Conservation (phyloP, 2,113 vertebrate species). For the Calypte anna region DNA sequence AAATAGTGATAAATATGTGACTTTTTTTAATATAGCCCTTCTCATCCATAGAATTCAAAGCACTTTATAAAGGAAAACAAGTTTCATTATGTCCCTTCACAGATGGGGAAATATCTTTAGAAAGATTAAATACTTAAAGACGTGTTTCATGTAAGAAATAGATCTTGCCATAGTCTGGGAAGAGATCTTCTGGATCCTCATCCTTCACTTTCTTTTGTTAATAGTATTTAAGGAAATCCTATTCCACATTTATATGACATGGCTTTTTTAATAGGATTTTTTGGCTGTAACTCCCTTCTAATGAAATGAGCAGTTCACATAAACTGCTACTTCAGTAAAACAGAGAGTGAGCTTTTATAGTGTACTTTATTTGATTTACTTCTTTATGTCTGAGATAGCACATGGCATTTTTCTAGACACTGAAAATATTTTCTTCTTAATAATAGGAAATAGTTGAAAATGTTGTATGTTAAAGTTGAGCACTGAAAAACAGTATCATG, state of each 20-base stretch:
- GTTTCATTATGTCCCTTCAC: background rate
- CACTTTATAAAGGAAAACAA: background rate
- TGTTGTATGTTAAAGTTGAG: background rate
- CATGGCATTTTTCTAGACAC: constrained; percentile 9
- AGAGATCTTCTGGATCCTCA: background rate
- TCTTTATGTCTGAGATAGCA: constrained; percentile 13
- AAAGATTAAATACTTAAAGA: background rate
- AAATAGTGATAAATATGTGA: background rate
- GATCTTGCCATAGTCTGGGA: background rate
- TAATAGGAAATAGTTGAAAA: background rate
- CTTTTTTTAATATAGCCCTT: background rate
- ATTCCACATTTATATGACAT: background rate
- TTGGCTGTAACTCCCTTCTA: background rate
- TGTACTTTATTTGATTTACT: constrained; percentile 5
- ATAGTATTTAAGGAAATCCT: constrained; percentile 39
- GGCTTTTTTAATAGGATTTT: background rate
- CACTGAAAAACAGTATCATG: background rate
- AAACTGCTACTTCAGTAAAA: constrained; percentile 36
- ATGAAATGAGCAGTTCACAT: constrained; percentile 21
- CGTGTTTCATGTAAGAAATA: fast-evolving
- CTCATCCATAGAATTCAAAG: background rate
- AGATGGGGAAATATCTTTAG: background rate
- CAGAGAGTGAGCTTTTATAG: background rate
- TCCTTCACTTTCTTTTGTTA: constrained; percentile 5
- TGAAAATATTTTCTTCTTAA: background rate